Conservation (phyloP, 2,888 invertebrate species). For the Athrips mouffetella region DNA sequence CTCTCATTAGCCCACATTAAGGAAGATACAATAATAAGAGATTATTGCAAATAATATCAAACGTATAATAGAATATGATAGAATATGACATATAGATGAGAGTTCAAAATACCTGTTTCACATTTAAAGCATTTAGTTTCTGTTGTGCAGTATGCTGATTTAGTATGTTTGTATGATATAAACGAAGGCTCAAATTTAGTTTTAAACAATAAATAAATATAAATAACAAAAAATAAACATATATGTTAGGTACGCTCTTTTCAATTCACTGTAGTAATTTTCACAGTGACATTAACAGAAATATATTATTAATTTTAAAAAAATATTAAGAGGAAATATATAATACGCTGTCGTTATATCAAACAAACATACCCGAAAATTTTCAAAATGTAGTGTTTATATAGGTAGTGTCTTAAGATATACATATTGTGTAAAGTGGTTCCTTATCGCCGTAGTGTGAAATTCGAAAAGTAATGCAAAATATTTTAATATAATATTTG, state of each 20-base stretch:
- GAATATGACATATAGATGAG: slow-evolving; percentile 58
- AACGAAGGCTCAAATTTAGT: slow-evolving; percentile 20
- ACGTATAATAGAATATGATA: too few relatives aligned
- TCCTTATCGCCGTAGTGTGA: slow-evolving; percentile 35
- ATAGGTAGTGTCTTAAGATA: slow-evolving; percentile 18
- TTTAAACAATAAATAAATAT: background rate
- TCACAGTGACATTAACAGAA: too few relatives aligned
- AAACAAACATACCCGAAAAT: background rate
- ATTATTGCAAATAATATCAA: too few relatives aligned
- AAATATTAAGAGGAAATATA: too few relatives aligned
- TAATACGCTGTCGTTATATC: background rate
- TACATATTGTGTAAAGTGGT: slow-evolving; percentile 40
- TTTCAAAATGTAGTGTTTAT: slow-evolving; percentile 3
- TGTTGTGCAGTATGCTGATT: slow-evolving; percentile 49
- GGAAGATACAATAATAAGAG: too few relatives aligned
- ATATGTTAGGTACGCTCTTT: too few relatives aligned
- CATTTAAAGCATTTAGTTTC: slow-evolving; percentile 73
- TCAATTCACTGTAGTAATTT: too few relatives aligned
- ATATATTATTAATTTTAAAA: background rate
- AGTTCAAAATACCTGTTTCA: slow-evolving; percentile 76
- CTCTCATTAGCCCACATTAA: too few relatives aligned
- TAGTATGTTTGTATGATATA: slow-evolving; percentile 34
- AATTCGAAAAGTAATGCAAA: slow-evolving; percentile 33
- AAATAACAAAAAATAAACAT: background rate
- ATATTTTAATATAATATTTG: background rate